phyloP scores from a whole-genome alignment of 2,113 vertebrate species.

The Danionella cerebrum region DNA sequence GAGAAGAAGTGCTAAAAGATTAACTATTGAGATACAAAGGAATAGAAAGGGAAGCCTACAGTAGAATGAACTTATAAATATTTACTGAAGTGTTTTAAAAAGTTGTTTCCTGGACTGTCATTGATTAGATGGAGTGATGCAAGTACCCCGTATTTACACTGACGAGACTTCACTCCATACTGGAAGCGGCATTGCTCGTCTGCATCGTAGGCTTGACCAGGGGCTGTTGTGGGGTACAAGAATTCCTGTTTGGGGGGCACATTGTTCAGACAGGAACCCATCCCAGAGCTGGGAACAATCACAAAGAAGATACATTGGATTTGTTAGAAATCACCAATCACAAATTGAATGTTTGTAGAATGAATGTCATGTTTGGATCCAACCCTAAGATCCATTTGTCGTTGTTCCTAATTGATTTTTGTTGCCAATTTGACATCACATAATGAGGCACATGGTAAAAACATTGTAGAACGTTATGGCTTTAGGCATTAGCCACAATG shows the following conservation, averaged over 20 bases:
- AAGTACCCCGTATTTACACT: conserved; percentile 98
- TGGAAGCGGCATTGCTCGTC: conserved; percentile 98
- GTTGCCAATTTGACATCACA: too few species aligned
- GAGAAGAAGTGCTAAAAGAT: neutral
- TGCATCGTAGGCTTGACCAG: conserved; percentile 90
- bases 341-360: too few species aligned
- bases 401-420: too few species aligned
- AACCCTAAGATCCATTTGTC: too few species aligned
- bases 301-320: neutral
- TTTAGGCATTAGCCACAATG: too few species aligned
- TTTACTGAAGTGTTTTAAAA: neutral
- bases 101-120: too few species aligned
- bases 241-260: conserved; percentile 91
- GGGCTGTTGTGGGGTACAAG: conserved; percentile 88
- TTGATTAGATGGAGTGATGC: conserved; percentile 7
- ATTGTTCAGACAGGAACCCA: conserved; percentile 93
- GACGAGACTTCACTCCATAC: conserved; percentile 95
- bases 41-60: neutral
- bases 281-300: conserved; percentile 73
- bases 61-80: too few species aligned
- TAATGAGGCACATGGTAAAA: too few species aligned
- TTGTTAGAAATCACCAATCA: neutral
- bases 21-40: conserved; percentile 2
- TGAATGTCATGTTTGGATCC: too few species aligned
- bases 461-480: too few species aligned